phyloP scores from a whole-genome alignment of 2,113 vertebrate species.

The Pseudonaja textilis region DNA sequence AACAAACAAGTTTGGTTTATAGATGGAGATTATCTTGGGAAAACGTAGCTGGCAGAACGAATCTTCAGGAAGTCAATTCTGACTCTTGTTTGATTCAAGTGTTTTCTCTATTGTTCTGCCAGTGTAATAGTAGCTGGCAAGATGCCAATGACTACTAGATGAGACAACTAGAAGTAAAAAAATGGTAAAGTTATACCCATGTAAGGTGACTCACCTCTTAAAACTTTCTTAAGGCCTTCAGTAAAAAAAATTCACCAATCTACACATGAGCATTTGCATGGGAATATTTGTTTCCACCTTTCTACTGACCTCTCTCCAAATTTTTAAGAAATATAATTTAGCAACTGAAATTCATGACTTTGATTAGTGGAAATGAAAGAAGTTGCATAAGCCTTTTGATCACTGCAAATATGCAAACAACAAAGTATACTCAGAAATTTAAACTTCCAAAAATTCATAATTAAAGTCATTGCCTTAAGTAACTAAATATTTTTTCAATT shows the following conservation, averaged over 20 bases:
- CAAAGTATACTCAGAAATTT: not conserved
- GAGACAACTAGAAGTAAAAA: not conserved
- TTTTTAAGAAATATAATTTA: not conserved
- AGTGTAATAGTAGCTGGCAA: rapidly evolving
- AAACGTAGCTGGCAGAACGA: not conserved
- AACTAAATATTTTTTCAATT: not conserved
- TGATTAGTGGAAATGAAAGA: not conserved
- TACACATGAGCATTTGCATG: too few relatives aligned
- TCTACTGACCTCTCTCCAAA: not conserved
- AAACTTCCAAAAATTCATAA: not conserved
- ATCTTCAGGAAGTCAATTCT: not conserved
- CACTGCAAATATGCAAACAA: not conserved
- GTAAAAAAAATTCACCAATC: not conserved
- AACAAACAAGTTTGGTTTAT: not conserved
- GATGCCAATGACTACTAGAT: not conserved
- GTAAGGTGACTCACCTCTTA: not conserved
- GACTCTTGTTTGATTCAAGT: rapidly evolving
- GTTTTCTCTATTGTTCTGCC: not conserved
- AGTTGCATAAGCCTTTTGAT: not conserved
- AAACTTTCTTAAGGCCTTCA: not conserved
- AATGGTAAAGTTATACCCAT: not conserved
- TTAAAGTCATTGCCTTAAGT: not conserved
- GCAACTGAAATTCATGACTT: not conserved
- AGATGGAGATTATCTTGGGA: not conserved
- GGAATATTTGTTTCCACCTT: not conserved